Conservation (phyloP, 2,113 vertebrate genomes). For the Cynocephalus volans region DNA sequence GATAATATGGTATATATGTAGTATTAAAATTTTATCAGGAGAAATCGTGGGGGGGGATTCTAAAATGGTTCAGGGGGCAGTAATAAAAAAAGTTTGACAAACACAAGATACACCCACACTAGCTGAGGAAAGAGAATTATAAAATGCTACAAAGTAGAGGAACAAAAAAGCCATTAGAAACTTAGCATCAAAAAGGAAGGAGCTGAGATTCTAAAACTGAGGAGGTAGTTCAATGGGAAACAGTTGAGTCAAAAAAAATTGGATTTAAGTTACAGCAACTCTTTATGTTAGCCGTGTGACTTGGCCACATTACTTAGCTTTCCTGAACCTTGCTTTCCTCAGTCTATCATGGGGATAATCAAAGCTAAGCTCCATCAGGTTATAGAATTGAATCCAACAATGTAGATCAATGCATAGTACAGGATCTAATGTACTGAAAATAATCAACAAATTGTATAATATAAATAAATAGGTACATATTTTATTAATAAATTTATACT, state of each 20-base stretch:
- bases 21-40: not conserved
- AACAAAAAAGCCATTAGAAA: not conserved
- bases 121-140: not conserved
- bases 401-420: not conserved
- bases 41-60: not conserved
- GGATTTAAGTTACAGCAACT: not conserved
- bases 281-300: not conserved
- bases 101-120: not conserved
- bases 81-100: not conserved
- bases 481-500: constrained; percentile 37
- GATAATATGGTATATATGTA: not conserved
- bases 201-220: not conserved
- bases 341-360: not conserved
- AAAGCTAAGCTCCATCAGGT: not conserved
- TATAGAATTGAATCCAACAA: not conserved
- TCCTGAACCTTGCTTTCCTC: not conserved
- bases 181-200: not conserved
- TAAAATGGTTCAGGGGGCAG: not conserved
- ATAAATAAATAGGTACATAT: not conserved
- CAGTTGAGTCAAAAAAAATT: not conserved
- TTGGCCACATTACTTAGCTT: not conserved
- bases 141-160: not conserved
- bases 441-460: not conserved
- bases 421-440: not conserved
- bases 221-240: not conserved